Evolutionary conservation across 2,888 invertebrate species (phyloP), one percentile per base, ranked within the genome.

Genomic region (Athetis lepigone): DNA sequence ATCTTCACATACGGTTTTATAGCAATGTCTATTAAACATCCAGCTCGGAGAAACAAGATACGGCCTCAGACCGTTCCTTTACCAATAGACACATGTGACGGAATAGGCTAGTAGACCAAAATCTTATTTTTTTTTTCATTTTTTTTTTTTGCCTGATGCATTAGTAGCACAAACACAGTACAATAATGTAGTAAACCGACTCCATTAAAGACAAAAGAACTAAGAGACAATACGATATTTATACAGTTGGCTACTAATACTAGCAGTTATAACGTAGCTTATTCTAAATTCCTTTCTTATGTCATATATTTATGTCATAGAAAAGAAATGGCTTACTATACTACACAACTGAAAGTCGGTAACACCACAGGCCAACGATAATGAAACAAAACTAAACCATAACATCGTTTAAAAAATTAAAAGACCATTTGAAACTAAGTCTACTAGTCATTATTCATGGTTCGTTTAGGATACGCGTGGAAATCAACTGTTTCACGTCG

Each of bases 401-500:
- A 68, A 74, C 70, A 55, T 61, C 69, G 54, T 62, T 77, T 72
- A 36, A 61, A 72, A 76, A 78, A 59, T 72, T 74, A 77, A 77
- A 75, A 76, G 81, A 67, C 75, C 72, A 73, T 69, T 74, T 50
- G 63, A 62, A 72, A 73, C 80, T 76, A 74, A 80, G 72, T 65
- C 67, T 27, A 8, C 7, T 36, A 61, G 57, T 70, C 62, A 72
- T 80, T 81, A 77, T 73, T 74, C 68, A 84, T 82, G 83, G 80
- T 70, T 72, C 79, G 70, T 77, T 79, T 79, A 67, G 65, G 56
- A 71, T 71, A 67, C 68, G 70, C 76, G 80, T 82, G 71, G 83
- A 86, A 86, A 85, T 76, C 77, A 75, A 58, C 75, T 75, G 80
- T 81, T 81, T 77, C 80, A 81, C 83, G 65, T 73, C 67, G 72